Conservation (phyloP, 2,113 vertebrate genomes). For the Ceyx margarethae region DNA sequence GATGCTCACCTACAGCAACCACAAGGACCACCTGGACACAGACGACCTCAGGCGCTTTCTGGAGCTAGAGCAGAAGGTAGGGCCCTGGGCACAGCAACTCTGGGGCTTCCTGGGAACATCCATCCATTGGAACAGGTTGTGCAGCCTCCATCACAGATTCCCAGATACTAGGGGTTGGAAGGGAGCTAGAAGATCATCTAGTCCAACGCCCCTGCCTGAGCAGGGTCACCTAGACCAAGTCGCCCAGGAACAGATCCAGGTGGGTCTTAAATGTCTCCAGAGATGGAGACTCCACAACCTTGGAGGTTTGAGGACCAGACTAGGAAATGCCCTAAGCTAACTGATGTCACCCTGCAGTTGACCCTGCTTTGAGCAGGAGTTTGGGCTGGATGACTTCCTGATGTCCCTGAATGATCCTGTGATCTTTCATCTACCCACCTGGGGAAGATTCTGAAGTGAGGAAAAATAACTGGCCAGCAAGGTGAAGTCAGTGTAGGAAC, state of each 20-base stretch:
- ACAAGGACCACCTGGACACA: slow-evolving; percentile 89
- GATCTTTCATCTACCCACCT: neutral
- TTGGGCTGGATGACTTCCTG: neutral
- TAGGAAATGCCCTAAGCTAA: neutral
- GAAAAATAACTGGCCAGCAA: neutral
- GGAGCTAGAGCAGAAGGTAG: slow-evolving; percentile 92
- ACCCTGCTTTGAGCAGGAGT: neutral
- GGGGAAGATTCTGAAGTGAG: neutral
- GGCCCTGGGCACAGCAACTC: neutral
- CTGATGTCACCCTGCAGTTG: neutral
- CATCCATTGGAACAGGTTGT: neutral
- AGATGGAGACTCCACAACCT: too few relatives aligned
- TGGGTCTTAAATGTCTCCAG: too few relatives aligned
- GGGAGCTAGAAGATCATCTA: too few relatives aligned
- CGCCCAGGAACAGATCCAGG: too few relatives aligned
- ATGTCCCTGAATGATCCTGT: neutral
- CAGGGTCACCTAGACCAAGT: too few relatives aligned
- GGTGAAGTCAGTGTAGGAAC: neutral
- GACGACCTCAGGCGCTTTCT: slow-evolving; percentile 87
- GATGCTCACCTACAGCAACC: slow-evolving; percentile 95
- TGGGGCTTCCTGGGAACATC: neutral
- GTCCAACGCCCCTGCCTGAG: too few relatives aligned
- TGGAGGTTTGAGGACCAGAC: neutral
- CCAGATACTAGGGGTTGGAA: too few relatives aligned
- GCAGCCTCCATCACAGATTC: neutral